Evolutionary conservation across 2,888 invertebrate genomes (phyloP), one percentile per base, ranked within the genome.

Genomic region (Macrophya alboannulata): DNA sequence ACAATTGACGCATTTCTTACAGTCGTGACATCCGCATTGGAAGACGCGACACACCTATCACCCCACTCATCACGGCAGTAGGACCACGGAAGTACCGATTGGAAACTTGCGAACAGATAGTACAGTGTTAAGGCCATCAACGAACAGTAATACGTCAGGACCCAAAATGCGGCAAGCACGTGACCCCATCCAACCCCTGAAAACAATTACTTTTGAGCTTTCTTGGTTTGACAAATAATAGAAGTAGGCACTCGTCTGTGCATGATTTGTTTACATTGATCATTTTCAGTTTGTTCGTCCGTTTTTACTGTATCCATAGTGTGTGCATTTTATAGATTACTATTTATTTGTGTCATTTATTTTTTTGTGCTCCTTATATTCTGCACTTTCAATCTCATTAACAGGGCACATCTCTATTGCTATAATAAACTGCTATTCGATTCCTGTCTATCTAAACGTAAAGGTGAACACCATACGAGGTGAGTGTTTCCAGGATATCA

Each of bases 81-180:
- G 1, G 94, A 92, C 95, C 95, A 95, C 1, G 95, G 95, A 37
- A 95, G 90, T 51, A 90, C 91, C 0, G 92, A 87, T 37, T 92
- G 90, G 87, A 95, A 94, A 65, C 94, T 95, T 37, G 92, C 91
- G 65, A 92, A 90, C 81, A 95, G 92, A 89, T 95, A 95, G 88
- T 92, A 94, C 2, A 94, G 87, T 1, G 94, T 94, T 79, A 95
- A 86, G 5, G 94, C 94, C 94, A 95, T 95, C 55, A 95, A 87
- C 4, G 93, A 92, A 85, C 94, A 94, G 88, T 95, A 95, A 87
- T 95, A 95, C 40, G 94, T 94, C 10, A 94, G 91, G 2, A 94
- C 93, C 84, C 92, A 93, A 40, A 92, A 92, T 17, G 93, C 93
- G 4, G 93, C 93, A 9, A 94, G 90, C 4, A 94, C 91, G 86